Base-by-base conservation (phyloP, 2,888 invertebrate genomes). In the Caenorhabditis drosophilae region DNA sequence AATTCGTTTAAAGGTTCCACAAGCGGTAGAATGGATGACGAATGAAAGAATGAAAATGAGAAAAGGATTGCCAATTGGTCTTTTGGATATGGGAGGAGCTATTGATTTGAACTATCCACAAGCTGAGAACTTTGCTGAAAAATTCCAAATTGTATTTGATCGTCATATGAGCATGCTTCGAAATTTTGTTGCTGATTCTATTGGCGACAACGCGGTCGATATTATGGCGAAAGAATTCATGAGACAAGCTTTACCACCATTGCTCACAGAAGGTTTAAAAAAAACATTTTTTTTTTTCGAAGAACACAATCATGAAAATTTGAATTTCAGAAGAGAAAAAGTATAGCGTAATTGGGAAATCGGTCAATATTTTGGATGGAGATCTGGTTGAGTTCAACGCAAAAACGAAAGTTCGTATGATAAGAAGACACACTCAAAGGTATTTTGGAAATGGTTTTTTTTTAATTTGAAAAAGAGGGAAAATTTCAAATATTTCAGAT, bases 231-330 rank as follows among this genome's bases (percentile, higher is more conserved):
- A 90, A 78, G 88, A 89, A 72, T 92, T 90, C 81, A 90, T 93
- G 83, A 90, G 91, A 79, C 91, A 91, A 84, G 91, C 91, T 3
- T 85, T 97, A 53, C 96, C 97, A 0, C 96, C 96, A 0, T 87
- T 89, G 35, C 68, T 82, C 27, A 77, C 78, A 11, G 59, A 56
- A 2, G 60, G 74, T 75, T 31, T 31, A 12, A 31, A 31, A 31
- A 9, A 38, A 35, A 50, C 42, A 45, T 25, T 44, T 59, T 41
- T 1, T 45, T 20, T 23, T 50, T 2, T n/a, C 48, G n/a, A n/a
- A n/a, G n/a, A n/a, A n/a, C n/a, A n/a, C n/a, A n/a, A n/a, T n/a
- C n/a, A n/a, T 31, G 25, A 34, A 47, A 47, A 27, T 18, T 12
- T n/a, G 47, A 16, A 16, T 53, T 52, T 38, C 38, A 69, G 67